Evolutionary conservation across 2,113 vertebrate genomes (phyloP).

Genomic region (Heloderma charlesbogerti): DNA sequence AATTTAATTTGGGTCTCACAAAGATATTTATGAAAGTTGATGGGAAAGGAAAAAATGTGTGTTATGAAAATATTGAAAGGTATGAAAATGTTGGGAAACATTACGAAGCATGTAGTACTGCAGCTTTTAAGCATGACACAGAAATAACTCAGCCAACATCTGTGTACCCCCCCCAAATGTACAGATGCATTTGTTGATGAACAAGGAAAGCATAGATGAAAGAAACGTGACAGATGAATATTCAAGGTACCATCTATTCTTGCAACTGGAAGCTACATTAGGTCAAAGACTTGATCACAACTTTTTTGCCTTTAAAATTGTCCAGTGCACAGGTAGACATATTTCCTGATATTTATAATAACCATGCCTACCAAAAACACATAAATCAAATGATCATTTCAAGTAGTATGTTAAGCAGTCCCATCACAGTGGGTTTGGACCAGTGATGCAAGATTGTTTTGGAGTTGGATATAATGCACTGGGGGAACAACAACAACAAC

Average conservation of each 20-base stretch:
- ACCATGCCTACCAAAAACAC: background rate
- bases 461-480: background rate
- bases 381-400: slow-evolving; percentile 1
- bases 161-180: slow-evolving; percentile 74
- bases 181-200: slow-evolving; percentile 75
- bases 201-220: slow-evolving; percentile 72
- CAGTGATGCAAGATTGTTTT: background rate
- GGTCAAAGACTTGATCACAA: slow-evolving; percentile 58
- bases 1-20: slow-evolving; percentile 76
- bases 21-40: slow-evolving; percentile 75
- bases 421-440: slow-evolving; percentile 6
- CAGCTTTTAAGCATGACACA: slow-evolving; percentile 83
- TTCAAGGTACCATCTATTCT: slow-evolving; percentile 82
- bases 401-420: background rate
- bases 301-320: slow-evolving; percentile 6
- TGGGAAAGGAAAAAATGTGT: slow-evolving; percentile 70
- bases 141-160: slow-evolving; percentile 83
- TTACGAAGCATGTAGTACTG: slow-evolving; percentile 86
- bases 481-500: too few species aligned
- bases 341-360: background rate
- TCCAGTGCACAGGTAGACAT: background rate
- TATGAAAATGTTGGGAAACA: slow-evolving; percentile 82
- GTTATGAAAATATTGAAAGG: slow-evolving; percentile 79
- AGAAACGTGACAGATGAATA: slow-evolving; percentile 72
- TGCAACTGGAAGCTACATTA: slow-evolving; percentile 83